Evolutionary conservation across 2,888 invertebrate species (phyloP), one percentile per base, ranked within the genome.

Genomic region (Loripinus fragilis): DNA sequence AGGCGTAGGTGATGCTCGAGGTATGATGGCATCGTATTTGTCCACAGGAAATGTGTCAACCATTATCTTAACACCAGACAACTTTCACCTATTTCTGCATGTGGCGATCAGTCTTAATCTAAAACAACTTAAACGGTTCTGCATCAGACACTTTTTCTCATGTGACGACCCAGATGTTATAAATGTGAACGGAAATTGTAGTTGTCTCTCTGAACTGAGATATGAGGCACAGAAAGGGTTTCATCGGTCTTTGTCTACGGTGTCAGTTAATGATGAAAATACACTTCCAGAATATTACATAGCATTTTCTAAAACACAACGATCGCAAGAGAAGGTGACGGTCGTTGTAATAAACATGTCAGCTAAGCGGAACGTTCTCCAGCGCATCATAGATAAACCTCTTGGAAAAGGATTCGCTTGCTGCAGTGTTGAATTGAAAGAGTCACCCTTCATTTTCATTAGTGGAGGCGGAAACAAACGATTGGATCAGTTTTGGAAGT

Each of bases 71-170:
- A 50, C 74, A 5, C 35, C 71, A 35, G 64, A 71, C 23, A 84
- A 76, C 60, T 71, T 84, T 38, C 84, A 84, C 33, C 55, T 79
- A 55, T 75, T 75, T 45, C 80, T 68, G 50, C 84, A 84, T 60
- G 77, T 84, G 7, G 76, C 84, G 3, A 41, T 42, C n/a, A 28
- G 55, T 3, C 75, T 84, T 1, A 64, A 71, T 71, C 55, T 84
- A 8, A 70, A 67, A 60, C 79, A 81, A 69, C 55, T 84, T 17
- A 48, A 67, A 5, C 66, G 74, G 5, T 72, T 72, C 23, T 84
- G 84, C 41, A 38, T 81, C 0, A 28, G 66, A 33, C 78, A 75
- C 33, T 84, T 77, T 35, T 74, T 52, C 1, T n/a, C n/a, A 7
- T 28, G 52, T 20, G 70, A 74, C 23, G 75, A 79, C 23, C 10